Conservation (phyloP, 2,797 vertebrate genomes). For the Percopsis omiscomaycus region DNA sequence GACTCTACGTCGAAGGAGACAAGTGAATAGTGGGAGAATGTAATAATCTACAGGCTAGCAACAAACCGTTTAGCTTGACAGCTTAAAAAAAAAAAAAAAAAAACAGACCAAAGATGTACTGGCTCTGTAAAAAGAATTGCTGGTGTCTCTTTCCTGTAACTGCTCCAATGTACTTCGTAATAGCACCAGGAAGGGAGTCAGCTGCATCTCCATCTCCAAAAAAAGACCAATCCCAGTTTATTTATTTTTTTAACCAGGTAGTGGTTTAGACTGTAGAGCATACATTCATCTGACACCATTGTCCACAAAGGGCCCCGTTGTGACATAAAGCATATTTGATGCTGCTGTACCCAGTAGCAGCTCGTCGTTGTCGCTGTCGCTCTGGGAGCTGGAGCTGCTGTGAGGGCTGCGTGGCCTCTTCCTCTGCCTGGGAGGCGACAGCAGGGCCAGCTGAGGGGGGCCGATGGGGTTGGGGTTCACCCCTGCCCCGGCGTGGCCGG, state of each 20-base stretch:
- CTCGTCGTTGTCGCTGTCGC: constrained; percentile 92
- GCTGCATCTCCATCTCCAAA: constrained; percentile 92
- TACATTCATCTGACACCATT: background rate
- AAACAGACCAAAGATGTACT: constrained; percentile 81
- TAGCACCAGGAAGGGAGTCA: constrained; percentile 95
- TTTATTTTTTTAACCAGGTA: too few species aligned
- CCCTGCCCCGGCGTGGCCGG: constrained; percentile 76
- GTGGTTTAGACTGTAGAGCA: too few species aligned
- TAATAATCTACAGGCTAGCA: too few species aligned
- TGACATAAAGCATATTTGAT: accelerated
- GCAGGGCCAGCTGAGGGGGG: constrained; percentile 90
- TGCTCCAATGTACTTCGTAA: constrained; percentile 94
- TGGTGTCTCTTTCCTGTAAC: constrained; percentile 96
- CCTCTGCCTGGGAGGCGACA: constrained; percentile 83
- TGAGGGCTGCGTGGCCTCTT: constrained; percentile 92
- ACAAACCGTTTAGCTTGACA: too few species aligned
- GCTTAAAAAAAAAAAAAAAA: too few species aligned
- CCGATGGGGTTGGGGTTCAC: constrained; percentile 90
- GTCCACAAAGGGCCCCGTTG: background rate
- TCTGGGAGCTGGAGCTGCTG: constrained; percentile 94
- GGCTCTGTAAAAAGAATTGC: constrained; percentile 97
- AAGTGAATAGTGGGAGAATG: too few species aligned
- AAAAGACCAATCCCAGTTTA: too few species aligned
- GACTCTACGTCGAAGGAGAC: too few species aligned
- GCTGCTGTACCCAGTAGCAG: constrained; percentile 82